A percentile compares a stretch with the other conserved stretches of the same genome.
phyloP scores from a whole-genome alignment of 2,113 vertebrate species.

The Cryptomyrus ogoouensis region DNA sequence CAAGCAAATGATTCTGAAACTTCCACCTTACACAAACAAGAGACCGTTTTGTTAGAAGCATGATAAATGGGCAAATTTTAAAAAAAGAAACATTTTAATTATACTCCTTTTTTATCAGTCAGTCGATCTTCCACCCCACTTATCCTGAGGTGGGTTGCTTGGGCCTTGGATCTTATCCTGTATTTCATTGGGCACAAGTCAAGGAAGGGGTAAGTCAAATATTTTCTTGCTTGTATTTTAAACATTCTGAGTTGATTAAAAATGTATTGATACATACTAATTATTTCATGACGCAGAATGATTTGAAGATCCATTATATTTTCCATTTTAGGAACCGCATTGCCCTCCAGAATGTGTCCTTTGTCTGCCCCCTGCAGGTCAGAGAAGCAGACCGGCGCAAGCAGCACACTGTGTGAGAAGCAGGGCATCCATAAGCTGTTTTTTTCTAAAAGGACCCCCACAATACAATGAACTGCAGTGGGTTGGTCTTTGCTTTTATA shows the following conservation, averaged over 20 bases:
- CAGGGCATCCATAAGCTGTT: background rate
- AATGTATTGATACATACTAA: background rate
- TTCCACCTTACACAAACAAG: background rate
- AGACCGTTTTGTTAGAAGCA: background rate
- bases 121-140: background rate
- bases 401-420: background rate
- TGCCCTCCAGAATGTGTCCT: background rate
- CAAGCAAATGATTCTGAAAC: background rate
- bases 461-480: background rate
- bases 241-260: background rate
- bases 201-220: background rate
- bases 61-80: background rate
- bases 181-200: background rate
- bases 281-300: background rate
- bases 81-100: background rate
- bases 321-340: background rate
- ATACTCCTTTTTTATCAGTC: background rate
- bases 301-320: background rate
- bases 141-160: background rate
- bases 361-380: background rate
- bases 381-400: background rate
- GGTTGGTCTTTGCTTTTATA: background rate
- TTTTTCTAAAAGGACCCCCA: background rate
- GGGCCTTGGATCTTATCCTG: background rate
- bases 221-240: background rate